These are phyloP conservation scores for Clamator glandarius DNA, from an alignment of 2,797 vertebrate genomes.

Conservation along the genomic window DNA sequence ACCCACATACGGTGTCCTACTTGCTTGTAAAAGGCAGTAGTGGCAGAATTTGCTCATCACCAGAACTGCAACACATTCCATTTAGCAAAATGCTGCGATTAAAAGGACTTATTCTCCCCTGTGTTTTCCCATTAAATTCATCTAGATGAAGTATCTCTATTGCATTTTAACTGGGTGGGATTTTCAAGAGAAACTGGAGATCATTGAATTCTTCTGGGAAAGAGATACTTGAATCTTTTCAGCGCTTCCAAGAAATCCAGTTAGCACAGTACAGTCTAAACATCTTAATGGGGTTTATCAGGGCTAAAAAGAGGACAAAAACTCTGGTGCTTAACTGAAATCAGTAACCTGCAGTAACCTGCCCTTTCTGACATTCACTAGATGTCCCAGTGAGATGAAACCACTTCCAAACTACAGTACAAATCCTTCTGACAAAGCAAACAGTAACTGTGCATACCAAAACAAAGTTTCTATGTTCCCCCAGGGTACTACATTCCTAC, in stretches of 20 bases:
- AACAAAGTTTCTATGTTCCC: background rate
- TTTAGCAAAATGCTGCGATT: background rate
- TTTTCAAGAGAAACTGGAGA: background rate
- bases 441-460: background rate
- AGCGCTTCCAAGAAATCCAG: background rate
- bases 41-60: background rate
- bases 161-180: background rate
- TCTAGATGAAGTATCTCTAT: background rate
- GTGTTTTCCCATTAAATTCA: background rate
- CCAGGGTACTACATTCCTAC: background rate
- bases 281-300: background rate
- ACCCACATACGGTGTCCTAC: background rate
- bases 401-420: background rate
- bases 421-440: background rate
- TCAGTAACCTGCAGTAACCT: background rate
- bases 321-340: background rate
- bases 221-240: background rate
- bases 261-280: background rate
- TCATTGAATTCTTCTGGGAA: background rate
- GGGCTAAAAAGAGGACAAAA: background rate
- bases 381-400: background rate
- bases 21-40: background rate
- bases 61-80: background rate
- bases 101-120: background rate
- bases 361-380: background rate